Percentiles rank a stretch among this genome's conserved stretches.
phyloP scores from a whole-genome alignment of 2,888 invertebrate species.

The Protodeltote pygarga region DNA sequence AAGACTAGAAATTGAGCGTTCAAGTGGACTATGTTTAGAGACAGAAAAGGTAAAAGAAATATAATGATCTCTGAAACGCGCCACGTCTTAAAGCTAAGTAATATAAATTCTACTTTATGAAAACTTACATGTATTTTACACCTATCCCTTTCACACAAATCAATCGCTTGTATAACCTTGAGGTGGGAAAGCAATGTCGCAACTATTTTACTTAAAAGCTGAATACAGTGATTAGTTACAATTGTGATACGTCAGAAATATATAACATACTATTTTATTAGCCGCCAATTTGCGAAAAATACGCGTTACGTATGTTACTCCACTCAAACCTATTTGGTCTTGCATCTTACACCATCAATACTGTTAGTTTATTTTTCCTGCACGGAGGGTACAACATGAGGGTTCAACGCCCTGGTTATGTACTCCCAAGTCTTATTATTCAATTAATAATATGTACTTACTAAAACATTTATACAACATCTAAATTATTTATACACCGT shows the following conservation, averaged over 20 bases:
- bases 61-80: conserved; percentile 50
- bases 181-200: conserved; percentile 7
- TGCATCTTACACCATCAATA: too few species aligned
- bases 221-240: too few species aligned
- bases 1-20: conserved; percentile 78
- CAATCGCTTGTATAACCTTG: neutral
- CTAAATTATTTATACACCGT: neutral
- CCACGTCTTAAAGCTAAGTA: conserved; percentile 39
- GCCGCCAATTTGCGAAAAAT: too few species aligned
- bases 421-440: too few species aligned
- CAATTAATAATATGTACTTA: too few species aligned
- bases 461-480: neutral
- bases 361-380: neutral
- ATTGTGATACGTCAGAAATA: too few species aligned
- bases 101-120: conserved; percentile 37
- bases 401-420: too few species aligned
- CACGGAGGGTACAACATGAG: too few species aligned
- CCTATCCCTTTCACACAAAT: conserved; percentile 2
- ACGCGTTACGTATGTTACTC: too few species aligned
- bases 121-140: conserved; percentile 26
- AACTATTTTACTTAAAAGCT: too few species aligned
- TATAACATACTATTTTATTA: too few species aligned
- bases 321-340: too few species aligned
- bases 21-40: conserved; percentile 54
- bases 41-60: conserved; percentile 43